Conservation (phyloP, 2,113 vertebrate genomes). For the Azemiops feae region DNA sequence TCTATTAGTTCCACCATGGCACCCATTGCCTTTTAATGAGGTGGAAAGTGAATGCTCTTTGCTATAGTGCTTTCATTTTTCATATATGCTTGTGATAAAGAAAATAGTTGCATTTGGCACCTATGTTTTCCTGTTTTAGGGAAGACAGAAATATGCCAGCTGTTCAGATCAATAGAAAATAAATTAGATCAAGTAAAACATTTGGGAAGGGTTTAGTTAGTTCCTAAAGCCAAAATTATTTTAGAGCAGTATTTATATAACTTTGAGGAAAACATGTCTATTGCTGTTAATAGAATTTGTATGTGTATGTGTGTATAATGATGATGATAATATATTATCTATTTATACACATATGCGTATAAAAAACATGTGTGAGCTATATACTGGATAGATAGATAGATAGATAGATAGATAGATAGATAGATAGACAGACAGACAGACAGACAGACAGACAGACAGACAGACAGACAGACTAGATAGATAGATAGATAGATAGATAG, state of each 20-base stretch:
- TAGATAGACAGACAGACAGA: no score
- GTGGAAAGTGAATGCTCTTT: neutral
- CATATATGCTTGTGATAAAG: constrained; percentile 23
- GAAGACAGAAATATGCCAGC: neutral
- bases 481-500: no score
- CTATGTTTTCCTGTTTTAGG: constrained; percentile 20
- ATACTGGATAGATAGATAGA: neutral
- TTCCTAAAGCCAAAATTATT: neutral
- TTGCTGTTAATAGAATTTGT: neutral
- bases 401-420: no score
- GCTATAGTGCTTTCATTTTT: neutral
- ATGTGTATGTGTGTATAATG: neutral
- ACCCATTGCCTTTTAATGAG: neutral
- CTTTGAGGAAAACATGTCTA: constrained; percentile 43
- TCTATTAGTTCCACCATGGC: neutral
- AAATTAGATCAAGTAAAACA: neutral
- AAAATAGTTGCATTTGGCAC: constrained; percentile 28
- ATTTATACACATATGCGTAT: neutral
- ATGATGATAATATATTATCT: neutral
- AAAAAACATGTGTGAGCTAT: neutral
- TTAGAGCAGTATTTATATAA: neutral
- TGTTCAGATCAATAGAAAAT: constrained; percentile 12
- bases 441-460: no score
- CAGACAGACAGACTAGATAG: no score
- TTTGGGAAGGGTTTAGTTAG: constrained; percentile 15